phyloP scores from a whole-genome alignment of 2,113 vertebrate genomes.

The Bufo gargarizans region DNA sequence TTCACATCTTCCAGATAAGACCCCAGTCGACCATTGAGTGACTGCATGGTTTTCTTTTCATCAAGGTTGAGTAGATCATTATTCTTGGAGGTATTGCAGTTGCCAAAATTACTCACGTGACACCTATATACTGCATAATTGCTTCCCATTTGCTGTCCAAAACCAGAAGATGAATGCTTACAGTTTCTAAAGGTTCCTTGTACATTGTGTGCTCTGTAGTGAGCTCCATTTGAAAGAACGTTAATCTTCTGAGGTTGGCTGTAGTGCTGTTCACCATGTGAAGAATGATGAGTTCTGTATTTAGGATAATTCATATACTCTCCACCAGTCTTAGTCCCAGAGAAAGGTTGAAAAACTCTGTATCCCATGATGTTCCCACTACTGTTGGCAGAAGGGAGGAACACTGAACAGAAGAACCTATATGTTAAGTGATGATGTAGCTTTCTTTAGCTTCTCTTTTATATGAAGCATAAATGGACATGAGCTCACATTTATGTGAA shows the following conservation, averaged over 20 bases:
- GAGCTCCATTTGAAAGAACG: neutral
- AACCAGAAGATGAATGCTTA: neutral
- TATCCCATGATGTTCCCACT: constrained; percentile 17
- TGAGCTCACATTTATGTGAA: constrained; percentile 33
- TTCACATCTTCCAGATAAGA: constrained; percentile 75
- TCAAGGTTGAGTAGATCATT: constrained; percentile 58
- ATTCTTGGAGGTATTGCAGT: constrained; percentile 55
- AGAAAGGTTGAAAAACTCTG: neutral
- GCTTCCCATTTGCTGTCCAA: neutral
- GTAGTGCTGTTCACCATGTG: neutral
- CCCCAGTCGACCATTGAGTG: constrained; percentile 78
- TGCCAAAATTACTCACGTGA: neutral
- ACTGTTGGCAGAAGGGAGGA: neutral
- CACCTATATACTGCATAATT: neutral
- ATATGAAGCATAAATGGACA: constrained; percentile 13
- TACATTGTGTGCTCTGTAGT: neutral
- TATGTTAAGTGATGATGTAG: neutral
- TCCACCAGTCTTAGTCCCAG: neutral
- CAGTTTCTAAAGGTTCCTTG: neutral
- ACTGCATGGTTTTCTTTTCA: constrained; percentile 77
- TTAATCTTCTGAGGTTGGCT: neutral
- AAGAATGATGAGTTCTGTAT: neutral
- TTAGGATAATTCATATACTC: neutral
- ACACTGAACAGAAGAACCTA: neutral
- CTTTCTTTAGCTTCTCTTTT: constrained; percentile 10